Conservation (phyloP, 2,797 vertebrate species). For the Enoplosus armatus region DNA sequence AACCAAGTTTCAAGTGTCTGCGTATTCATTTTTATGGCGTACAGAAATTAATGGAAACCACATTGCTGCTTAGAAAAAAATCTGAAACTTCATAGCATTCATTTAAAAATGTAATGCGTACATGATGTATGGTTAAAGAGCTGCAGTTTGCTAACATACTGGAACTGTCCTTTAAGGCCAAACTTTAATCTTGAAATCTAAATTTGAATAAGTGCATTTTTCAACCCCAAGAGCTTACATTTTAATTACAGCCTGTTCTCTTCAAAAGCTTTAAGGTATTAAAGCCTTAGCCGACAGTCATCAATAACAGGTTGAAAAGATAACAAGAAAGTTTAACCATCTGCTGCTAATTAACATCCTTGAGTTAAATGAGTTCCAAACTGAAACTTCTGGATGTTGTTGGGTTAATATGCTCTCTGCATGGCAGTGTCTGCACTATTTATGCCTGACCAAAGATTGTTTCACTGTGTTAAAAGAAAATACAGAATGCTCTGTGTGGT, state of each 20-base stretch:
- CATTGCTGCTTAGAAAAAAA: neutral
- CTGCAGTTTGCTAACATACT: neutral
- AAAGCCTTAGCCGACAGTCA: neutral
- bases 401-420: neutral
- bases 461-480: too few relatives aligned
- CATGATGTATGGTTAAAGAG: too few relatives aligned
- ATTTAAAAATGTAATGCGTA: neutral
- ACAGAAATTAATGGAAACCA: neutral
- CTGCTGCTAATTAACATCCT: neutral
- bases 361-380: neutral
- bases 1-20: neutral
- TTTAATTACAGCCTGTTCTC: neutral
- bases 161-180: neutral
- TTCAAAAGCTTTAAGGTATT: neutral
- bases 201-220: neutral
- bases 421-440: neutral
- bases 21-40: neutral
- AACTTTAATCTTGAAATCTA: neutral
- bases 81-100: neutral
- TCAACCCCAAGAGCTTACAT: neutral
- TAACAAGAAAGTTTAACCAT: neutral
- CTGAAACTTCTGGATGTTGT: neutral
- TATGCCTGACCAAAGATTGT: neutral
- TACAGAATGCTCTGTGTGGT: neutral
- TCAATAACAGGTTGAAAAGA: conserved; percentile 1